Base-by-base conservation (phyloP, 2,113 vertebrate genomes). In the Arvicanthis niloticus region DNA sequence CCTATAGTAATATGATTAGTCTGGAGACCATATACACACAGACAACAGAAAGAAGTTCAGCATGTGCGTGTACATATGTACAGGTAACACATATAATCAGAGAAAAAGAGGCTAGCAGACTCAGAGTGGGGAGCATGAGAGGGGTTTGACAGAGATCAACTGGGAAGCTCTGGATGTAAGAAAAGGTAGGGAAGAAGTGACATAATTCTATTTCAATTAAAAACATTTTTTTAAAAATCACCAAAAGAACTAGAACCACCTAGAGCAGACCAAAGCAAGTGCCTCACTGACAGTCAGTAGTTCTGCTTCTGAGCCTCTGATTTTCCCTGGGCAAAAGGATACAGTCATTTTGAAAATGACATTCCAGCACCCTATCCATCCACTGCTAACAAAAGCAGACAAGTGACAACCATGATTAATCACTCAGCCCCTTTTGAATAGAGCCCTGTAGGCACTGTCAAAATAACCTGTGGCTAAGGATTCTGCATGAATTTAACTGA, bases 401-500 rank as follows among this genome's bases (percentile, higher is more conserved):
- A 5, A 45, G 9, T 45, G 56, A 88, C 42, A 58, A 42, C 34
- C 34, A 58, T 65, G 68, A 62, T 60, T 89, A 92, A 78, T 93
- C 45, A 80, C 73, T 31, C 12, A 51, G 48, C 21, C n/a, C 56
- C 58, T 62, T 80, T 75, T 87, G 62, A 72, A 75, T 7, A 87
- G 37, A 81, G 48, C 10, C 67, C 85, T n/a, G 11, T n/a, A 72
- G 48, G 11, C 16, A 73, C n/a, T 91, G 67, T 67, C 58, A 67
- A 37, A 94, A 60, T 82, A 87, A 93, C 0, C 3, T 31, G 45
- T 60, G 40, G 62, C 72, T 89, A 65, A 87, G 58, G 58, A 93
- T 68, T 96, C 93, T 56, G 12, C 42, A 53, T 70, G 75, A 93
- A 88, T 76, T 85, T 80, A 84, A 80, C 56, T 1, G n/a, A 60